phyloP scores from a whole-genome alignment of 2,888 invertebrate species.

The Brachycybe producta region DNA sequence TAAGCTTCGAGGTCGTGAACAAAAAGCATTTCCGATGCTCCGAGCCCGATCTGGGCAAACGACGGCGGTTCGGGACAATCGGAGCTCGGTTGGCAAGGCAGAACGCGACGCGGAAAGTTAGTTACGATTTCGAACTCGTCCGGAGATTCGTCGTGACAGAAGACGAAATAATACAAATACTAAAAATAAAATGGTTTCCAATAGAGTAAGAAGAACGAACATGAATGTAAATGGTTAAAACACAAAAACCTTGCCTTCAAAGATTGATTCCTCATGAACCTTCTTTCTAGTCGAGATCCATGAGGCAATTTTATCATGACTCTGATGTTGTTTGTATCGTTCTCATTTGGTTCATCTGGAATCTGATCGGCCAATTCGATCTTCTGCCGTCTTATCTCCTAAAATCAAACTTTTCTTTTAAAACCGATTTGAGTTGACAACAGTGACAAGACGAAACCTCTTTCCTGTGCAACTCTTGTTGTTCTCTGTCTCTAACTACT shows the following conservation, averaged over 20 bases:
- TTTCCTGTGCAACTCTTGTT: constrained; percentile 25
- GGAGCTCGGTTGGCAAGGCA: constrained; percentile 47
- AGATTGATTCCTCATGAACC: constrained; percentile 67
- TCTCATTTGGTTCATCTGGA: constrained; percentile 55
- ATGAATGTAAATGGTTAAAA: neutral
- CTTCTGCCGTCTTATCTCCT: constrained; percentile 35
- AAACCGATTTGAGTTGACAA: too few species aligned
- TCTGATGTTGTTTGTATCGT: constrained; percentile 55
- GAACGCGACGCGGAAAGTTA: constrained; percentile 79
- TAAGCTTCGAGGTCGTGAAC: constrained; percentile 80
- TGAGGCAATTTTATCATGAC: constrained; percentile 83
- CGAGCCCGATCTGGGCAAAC: constrained; percentile 64
- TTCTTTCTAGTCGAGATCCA: constrained; percentile 72
- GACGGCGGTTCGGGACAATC: constrained; percentile 35
- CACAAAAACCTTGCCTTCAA: constrained; percentile 50
- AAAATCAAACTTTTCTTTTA: constrained; percentile 11
- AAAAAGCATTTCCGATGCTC: constrained; percentile 80
- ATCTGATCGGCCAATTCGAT: constrained; percentile 32
- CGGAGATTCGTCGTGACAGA: constrained; percentile 88
- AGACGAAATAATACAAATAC: constrained; percentile 89
- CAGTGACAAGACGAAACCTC: constrained; percentile 27
- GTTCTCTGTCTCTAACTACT: constrained; percentile 32
- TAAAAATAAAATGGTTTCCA: constrained; percentile 33
- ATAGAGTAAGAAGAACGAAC: neutral
- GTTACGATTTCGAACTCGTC: constrained; percentile 87